Percentiles rank a stretch among this genome's conserved stretches.
Conservation (phyloP, 1,140 invertebrate species). For the Atta texana region DNA sequence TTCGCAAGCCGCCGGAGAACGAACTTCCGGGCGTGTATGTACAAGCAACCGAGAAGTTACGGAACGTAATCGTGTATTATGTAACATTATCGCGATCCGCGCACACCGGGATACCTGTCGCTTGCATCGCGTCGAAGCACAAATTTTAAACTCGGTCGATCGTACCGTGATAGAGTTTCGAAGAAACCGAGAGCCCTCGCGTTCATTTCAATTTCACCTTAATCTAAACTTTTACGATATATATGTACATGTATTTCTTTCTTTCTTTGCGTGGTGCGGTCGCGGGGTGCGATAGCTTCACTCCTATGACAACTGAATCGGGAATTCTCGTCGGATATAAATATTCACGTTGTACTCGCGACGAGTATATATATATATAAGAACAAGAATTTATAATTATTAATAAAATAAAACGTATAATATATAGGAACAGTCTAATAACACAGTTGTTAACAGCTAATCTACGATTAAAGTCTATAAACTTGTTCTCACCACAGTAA, state of each 20-base stretch:
- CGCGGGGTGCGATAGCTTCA: not conserved
- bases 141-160: conserved; percentile 42
- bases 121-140: not conserved
- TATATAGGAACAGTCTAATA: conserved; percentile 79
- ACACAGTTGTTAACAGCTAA: conserved; percentile 77
- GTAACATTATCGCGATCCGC: conserved; percentile 35
- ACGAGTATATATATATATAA: conserved; percentile 8
- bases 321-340: conserved; percentile 52
- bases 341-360: conserved; percentile 50
- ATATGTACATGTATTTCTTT: conserved; percentile 41
- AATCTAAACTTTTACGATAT: conserved; percentile 59
- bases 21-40: conserved; percentile 49
- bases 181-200: conserved; percentile 16
- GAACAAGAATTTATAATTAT: conserved; percentile 20
- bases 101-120: conserved; percentile 20
- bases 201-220: conserved; percentile 34
- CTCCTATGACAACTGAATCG: conserved; percentile 20
- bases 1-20: conserved; percentile 41
- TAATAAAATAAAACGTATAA: conserved; percentile 57
- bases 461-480: conserved; percentile 64
- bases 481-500: conserved; percentile 29
- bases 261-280: not conserved
- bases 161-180: conserved; percentile 13
- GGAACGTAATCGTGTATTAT: conserved; percentile 32
- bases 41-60: conserved; percentile 51